Conservation (phyloP, 2,888 invertebrate genomes). For the Proisotoma minuta region DNA sequence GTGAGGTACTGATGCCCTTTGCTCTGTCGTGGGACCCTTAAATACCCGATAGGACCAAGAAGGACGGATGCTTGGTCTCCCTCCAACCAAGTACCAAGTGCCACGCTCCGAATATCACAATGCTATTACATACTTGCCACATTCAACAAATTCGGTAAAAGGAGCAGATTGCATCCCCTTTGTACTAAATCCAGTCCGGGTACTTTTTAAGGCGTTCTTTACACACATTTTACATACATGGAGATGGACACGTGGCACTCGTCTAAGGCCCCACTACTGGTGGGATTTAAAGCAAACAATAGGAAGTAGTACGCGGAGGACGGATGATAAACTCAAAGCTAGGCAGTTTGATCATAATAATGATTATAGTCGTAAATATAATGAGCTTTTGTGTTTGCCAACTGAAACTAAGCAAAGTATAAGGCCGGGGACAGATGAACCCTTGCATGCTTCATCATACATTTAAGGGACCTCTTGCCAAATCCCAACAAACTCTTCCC, state of each 20-base stretch:
- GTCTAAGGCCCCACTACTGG: neutral
- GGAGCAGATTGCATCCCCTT: slow-evolving; percentile 17
- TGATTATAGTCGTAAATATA: neutral
- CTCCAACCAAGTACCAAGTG: slow-evolving; percentile 14
- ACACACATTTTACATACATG: too few species aligned
- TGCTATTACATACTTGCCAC: neutral
- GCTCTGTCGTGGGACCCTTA: neutral
- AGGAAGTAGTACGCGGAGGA: neutral
- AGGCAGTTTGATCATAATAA: neutral
- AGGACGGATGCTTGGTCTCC: slow-evolving; percentile 8
- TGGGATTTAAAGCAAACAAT: neutral
- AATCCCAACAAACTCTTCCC: too few species aligned
- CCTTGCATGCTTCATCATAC: neutral
- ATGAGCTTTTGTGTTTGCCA: slow-evolving; percentile 5
- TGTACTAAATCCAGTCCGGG: neutral
- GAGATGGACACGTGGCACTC: too few species aligned
- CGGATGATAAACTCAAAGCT: neutral
- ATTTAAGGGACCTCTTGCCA: neutral
- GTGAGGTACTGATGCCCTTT: slow-evolving; percentile 3
- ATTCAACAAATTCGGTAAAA: neutral
- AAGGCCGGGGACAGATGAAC: too few species aligned
- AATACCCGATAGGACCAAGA: slow-evolving; percentile 9
- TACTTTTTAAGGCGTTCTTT: neutral
- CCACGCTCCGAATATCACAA: neutral
- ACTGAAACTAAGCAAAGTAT: neutral